Evolutionary conservation across 2,113 vertebrate genomes (phyloP).

Genomic region (Crypturellus undulatus): DNA sequence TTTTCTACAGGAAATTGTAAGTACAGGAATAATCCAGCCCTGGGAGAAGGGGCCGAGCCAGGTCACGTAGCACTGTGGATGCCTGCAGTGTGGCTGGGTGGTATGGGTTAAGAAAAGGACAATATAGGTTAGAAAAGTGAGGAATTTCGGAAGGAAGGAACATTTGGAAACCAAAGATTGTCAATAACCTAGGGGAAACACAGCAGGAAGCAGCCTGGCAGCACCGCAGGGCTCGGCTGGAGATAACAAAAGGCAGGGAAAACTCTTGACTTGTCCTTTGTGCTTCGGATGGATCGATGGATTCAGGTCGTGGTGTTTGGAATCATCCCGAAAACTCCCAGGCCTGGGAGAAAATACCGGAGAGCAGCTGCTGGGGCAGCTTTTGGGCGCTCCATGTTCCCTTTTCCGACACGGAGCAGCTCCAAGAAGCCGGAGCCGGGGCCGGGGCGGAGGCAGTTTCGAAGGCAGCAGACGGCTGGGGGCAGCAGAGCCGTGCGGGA

Average conservation of each 20-base stretch:
- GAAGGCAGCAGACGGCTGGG: neutral
- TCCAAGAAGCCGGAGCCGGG: neutral
- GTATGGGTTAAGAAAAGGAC: neutral
- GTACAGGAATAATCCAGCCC: neutral
- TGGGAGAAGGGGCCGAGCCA: neutral
- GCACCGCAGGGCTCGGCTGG: neutral
- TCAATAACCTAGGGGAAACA: neutral
- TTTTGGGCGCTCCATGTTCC: accelerated
- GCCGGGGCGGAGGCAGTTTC: neutral
- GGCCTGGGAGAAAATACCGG: neutral
- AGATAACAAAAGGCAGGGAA: neutral
- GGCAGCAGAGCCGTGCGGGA: neutral
- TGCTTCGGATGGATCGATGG: neutral
- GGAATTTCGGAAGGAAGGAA: neutral
- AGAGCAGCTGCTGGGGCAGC: too few relatives aligned
- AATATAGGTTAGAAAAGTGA: neutral
- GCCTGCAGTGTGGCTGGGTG: accelerated
- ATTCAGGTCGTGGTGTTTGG: neutral
- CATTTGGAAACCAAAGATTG: neutral
- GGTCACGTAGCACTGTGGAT: neutral
- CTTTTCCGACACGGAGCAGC: accelerated
- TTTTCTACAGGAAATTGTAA: neutral
- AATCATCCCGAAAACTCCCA: neutral
- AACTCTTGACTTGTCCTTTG: neutral
- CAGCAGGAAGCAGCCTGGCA: neutral